These are phyloP conservation scores for Notoglanidium macrostoma DNA, from an alignment of 2,797 vertebrate species.

Conservation along the genomic window DNA sequence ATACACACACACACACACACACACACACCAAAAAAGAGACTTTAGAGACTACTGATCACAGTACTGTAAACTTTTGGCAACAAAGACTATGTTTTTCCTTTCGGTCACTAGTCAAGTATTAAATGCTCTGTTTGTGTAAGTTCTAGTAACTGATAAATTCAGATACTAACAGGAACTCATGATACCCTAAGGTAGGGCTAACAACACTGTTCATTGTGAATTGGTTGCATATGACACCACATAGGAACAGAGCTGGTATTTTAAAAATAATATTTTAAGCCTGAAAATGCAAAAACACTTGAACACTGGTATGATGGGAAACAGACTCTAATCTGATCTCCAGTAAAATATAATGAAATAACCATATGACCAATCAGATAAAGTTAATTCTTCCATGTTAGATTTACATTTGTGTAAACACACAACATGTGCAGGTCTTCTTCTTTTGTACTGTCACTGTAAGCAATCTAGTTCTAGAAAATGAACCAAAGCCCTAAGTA, in stretches of 20 bases:
- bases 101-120: neutral
- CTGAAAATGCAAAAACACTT: neutral
- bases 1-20: slow-evolving; percentile 6
- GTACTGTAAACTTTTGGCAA: neutral
- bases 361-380: neutral
- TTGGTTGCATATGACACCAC: neutral
- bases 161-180: neutral
- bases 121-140: neutral
- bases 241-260: neutral
- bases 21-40: neutral
- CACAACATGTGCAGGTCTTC: neutral
- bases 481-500: neutral
- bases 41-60: neutral
- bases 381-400: neutral
- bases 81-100: neutral
- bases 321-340: neutral
- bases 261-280: neutral
- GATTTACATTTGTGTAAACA: neutral
- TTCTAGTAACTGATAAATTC: neutral
- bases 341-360: neutral
- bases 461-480: neutral
- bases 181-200: no score
- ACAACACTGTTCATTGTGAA: neutral
- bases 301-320: neutral
- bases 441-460: neutral